Percentiles rank a stretch among this genome's conserved stretches.
Evolutionary conservation across 2,797 vertebrate species (phyloP).

Genomic region (Brachyrhaphis roseni): DNA sequence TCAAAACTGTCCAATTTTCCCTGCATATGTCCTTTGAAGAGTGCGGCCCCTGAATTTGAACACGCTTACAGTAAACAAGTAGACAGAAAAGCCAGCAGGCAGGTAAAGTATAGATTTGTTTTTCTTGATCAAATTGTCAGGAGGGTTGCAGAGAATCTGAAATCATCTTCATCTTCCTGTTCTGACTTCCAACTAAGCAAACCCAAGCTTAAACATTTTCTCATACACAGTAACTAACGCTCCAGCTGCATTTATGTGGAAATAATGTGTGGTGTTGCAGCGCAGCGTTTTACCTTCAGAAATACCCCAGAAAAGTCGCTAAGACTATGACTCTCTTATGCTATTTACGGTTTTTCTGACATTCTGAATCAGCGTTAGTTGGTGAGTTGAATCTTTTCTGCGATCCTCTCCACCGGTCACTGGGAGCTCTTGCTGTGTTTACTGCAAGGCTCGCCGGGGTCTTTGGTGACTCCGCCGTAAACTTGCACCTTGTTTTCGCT

Average conservation of each 20-base stretch:
- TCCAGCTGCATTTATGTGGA: not conserved
- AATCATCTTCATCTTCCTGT: not conserved
- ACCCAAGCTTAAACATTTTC: not conserved
- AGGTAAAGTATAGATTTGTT: not conserved
- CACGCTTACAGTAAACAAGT: not conserved
- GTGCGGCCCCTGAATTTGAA: not conserved
- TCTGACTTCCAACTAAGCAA: not conserved
- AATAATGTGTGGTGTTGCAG: not conserved
- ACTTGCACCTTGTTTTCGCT: constrained; percentile 87
- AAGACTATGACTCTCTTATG: not conserved
- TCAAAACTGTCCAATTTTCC: not conserved
- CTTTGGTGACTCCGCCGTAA: constrained; percentile 89
- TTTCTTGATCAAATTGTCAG: not conserved
- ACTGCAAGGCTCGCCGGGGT: constrained; percentile 85
- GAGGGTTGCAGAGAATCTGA: not conserved
- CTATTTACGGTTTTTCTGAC: constrained; percentile 4
- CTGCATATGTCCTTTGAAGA: not conserved
- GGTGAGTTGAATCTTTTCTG: constrained; percentile 4
- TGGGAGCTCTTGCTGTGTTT: constrained; percentile 76
- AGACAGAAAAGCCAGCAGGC: not conserved
- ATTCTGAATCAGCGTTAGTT: constrained; percentile 11
- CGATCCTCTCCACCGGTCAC: constrained; percentile 48
- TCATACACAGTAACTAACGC: too few relatives aligned
- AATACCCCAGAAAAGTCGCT: constrained; percentile 6
- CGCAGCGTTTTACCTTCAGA: constrained; percentile 1